Base-by-base conservation (phyloP, 2,113 vertebrate genomes). In the Nyctereutes procyonoides region DNA sequence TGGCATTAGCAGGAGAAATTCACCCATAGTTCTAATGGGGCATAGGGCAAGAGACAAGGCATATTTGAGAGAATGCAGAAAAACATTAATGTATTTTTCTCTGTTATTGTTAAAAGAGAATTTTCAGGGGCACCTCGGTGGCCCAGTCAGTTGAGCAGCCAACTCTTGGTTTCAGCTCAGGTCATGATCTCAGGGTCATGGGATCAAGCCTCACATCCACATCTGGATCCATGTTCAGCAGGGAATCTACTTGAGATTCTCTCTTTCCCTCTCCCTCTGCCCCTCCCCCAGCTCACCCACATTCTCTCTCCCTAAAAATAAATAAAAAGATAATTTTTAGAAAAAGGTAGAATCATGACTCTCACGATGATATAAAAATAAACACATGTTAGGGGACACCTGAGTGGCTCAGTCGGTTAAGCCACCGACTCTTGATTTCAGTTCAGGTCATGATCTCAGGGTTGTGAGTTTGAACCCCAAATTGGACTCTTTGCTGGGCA, bases 71-170 rank as follows among this genome's bases (percentile, higher is more conserved):
- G 92, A 93, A 48, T 81, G 97, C 48, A 9, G 26, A 35, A 94
- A 96, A 96, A 87, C 96, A 96, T 35, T 81, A 96, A 28, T 14
- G 28, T 65, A 76, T 93, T 62, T 56, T 56, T 28, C 32, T 93
- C 74, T 76, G 65, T 80, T 98, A 93, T 90, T 95, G 67, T 92
- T 81, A 43, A 93, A 96, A 93, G 93, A 60, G 97, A 79, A 30
- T 95, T 93, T 96, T 76, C 7, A 91, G 58, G 67, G 67, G 32
- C 0, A 5, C 67, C 17, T n/a, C 16, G 32, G 65, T n/a, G 32
- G 17, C 67, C 20, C 67, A 69, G 32, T n/a, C n/a, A 17, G 32
- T n/a, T 35, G 17, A 69, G 67, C 67, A 69, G 67, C 32, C 10
- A 17, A 35, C 67, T 69, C 67, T 69, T 35, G 67, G 32, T 19